Evolutionary conservation across 2,113 vertebrate species (phyloP).

Genomic region (Silurus asotus): DNA sequence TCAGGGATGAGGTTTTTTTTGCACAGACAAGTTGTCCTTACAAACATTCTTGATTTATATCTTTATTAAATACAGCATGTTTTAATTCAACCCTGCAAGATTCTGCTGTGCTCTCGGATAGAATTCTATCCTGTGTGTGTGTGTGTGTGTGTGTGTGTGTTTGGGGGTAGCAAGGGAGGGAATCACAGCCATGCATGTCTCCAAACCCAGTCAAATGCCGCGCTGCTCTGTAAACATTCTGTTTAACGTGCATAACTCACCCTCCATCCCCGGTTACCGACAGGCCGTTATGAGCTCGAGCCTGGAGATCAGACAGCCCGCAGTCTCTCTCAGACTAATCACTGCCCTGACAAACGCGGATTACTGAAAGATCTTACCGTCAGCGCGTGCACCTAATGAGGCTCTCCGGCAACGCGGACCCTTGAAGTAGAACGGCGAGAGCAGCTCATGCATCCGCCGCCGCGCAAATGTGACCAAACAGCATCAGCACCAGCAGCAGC

Average conservation of each 20-base stretch:
- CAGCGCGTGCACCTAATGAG: background rate
- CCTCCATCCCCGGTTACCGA: background rate
- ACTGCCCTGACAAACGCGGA: background rate
- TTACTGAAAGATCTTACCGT: background rate
- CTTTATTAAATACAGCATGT: background rate
- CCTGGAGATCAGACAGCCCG: background rate
- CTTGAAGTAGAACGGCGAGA: background rate
- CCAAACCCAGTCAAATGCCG: background rate
- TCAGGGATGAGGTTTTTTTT: no score
- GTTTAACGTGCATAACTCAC: constrained; percentile 4
- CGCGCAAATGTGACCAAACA: constrained; percentile 20
- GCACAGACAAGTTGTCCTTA: background rate
- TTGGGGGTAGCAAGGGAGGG: no score
- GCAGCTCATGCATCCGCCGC: constrained; percentile 28
- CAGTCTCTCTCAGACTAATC: background rate
- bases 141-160: no score
- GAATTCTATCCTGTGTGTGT: no score
- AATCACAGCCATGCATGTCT: background rate
- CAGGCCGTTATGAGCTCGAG: constrained; percentile 8
- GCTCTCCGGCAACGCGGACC: constrained; percentile 10
- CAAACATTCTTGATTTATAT: background rate
- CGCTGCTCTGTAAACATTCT: background rate
- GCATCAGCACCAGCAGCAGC: constrained; percentile 26
- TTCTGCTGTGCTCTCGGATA: background rate
- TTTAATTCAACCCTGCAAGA: background rate